Evolutionary conservation across 2,888 invertebrate genomes (phyloP).

Genomic region (Apodemia zela): DNA sequence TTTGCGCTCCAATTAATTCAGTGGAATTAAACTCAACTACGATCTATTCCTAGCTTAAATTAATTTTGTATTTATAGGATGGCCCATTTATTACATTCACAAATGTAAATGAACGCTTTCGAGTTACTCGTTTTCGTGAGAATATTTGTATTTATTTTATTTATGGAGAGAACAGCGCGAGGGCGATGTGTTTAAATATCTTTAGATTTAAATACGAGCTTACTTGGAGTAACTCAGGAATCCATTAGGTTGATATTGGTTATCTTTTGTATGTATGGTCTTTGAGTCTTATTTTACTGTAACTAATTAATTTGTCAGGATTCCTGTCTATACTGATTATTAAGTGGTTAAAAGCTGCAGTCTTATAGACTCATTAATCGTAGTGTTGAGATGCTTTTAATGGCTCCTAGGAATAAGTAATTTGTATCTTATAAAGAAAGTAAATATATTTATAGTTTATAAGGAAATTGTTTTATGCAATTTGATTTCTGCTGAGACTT

Average conservation of each 20-base stretch:
- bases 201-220: conserved; percentile 71
- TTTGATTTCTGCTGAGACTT: too few relatives aligned
- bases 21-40: conserved; percentile 31
- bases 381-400: conserved; percentile 15
- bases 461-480: background rate
- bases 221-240: conserved; percentile 63
- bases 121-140: conserved; percentile 77
- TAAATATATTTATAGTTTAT: background rate
- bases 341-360: conserved; percentile 22
- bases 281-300: conserved; percentile 42
- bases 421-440: background rate
- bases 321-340: conserved; percentile 37
- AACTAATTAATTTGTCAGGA: conserved; percentile 48
- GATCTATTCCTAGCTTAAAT: conserved; percentile 39
- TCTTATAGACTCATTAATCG: conserved; percentile 18
- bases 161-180: conserved; percentile 69
- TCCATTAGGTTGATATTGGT: conserved; percentile 70
- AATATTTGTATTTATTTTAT: conserved; percentile 80
- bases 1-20: conserved; percentile 29
- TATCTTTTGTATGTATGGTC: conserved; percentile 56
- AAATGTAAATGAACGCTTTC: conserved; percentile 76
- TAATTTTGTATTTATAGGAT: conserved; percentile 70
- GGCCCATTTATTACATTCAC: conserved; percentile 77
- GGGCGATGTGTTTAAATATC: conserved; percentile 77
- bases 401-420: conserved; percentile 8